Evolutionary conservation across 2,888 invertebrate genomes (phyloP), one percentile per base, ranked within the genome.

Genomic region (Philhelius pedissequus): DNA sequence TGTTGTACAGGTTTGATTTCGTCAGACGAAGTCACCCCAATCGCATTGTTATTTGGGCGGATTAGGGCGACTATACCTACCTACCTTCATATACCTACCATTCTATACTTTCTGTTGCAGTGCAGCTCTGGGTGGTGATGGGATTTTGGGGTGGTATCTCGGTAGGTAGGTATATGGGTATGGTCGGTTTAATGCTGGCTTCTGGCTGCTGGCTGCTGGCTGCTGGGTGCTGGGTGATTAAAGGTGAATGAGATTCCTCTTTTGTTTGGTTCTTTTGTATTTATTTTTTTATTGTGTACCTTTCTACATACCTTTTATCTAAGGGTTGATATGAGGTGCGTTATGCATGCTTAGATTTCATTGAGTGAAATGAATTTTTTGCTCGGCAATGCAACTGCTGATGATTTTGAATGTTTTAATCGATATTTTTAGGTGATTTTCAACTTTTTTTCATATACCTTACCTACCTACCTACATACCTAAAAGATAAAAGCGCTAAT

Each of bases 21-120:
- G 54, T 32, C 74, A 45, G 70, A 60, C 52, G 75, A 30, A 80
- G 75, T 84, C 84, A 84, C 84, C 84, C 84, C 84, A 84, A 76
- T 66, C 79, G 75, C 75, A 84, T 84, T 84, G 84, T 84, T 84
- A 71, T 80, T 84, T 79, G 84, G 84, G 80, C 84, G 84, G 84
- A 84, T 84, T 84, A 84, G 84, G 80, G 84, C 75, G 80, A 84
- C 79, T 64, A 64, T 43, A 30, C 13, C 32, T 56, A 56, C 32
- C 52, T 52, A 13, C 11, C 5, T 18, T 1, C 8, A 9, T 25
- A n/a, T 20, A 38, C 22, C 8, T 66, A 32, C 32, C n/a, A n/a
- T n/a, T n/a, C 43, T 43, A 32, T 32, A 73, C 73, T 83, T n/a
- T 66, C 73, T 62, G 83, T 74, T 79, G 56, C 71, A 62, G 80